A percentile compares a stretch with the other conserved stretches of the same genome.
Conservation (phyloP, 2,113 vertebrate species). For the Willisornis vidua region DNA sequence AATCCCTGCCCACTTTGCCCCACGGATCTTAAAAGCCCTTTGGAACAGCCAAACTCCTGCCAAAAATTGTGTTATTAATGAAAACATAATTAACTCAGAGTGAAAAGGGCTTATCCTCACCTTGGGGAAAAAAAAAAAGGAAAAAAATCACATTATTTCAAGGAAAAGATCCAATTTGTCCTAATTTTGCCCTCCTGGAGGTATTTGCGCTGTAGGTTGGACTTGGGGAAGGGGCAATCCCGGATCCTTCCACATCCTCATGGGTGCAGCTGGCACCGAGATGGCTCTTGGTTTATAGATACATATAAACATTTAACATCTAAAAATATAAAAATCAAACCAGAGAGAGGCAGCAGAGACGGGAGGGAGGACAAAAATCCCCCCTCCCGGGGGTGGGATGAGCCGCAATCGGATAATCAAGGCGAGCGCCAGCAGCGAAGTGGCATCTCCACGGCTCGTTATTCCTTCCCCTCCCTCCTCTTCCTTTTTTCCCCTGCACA, state of each 20-base stretch:
- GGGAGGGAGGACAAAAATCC: not conserved
- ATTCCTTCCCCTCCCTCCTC: not conserved
- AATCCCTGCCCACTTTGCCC: not conserved
- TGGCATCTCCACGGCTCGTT: not conserved
- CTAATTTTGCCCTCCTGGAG: not conserved
- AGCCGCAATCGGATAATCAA: not conserved
- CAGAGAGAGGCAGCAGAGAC: not conserved
- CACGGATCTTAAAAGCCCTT: not conserved
- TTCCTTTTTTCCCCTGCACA: accelerated
- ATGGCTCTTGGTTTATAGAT: not conserved
- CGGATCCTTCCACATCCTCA: not conserved
- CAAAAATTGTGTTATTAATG: not conserved
- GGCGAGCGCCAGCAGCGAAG: not conserved
- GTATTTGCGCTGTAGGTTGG: not conserved
- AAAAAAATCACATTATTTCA: not conserved
- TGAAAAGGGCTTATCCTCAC: not conserved
- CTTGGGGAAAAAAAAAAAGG: not conserved
- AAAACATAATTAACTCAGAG: not conserved
- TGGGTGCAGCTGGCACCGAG: accelerated
- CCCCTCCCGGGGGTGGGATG: not conserved
- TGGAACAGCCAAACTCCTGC: not conserved
- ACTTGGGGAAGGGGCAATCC: not conserved
- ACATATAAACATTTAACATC: not conserved
- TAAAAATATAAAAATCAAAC: not conserved
- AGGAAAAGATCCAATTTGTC: not conserved